Conservation (phyloP, 2,113 vertebrate genomes). For the Lamprologus lemairii region DNA sequence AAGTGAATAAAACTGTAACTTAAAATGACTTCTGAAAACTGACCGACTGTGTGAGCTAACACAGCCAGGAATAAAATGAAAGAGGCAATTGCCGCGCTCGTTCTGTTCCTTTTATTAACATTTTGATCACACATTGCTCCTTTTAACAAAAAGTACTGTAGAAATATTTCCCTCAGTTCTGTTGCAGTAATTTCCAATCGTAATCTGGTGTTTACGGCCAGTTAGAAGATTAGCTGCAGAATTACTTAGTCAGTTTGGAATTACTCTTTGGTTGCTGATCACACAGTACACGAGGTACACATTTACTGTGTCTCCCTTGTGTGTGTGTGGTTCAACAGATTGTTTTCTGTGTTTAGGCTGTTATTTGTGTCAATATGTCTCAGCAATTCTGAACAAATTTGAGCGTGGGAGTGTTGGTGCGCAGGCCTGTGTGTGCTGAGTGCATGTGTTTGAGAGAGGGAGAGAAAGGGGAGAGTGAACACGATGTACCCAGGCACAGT, state of each 20-base stretch:
- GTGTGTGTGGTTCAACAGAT: neutral
- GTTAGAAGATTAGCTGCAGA: neutral
- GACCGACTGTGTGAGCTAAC: neutral
- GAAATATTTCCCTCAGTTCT: neutral
- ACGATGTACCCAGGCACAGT: constrained; percentile 65
- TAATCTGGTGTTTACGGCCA: neutral
- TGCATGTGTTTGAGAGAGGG: neutral
- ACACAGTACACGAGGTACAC: neutral
- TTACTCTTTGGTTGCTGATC: neutral
- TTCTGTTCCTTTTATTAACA: neutral
- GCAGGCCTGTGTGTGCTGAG: neutral
- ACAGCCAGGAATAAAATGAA: neutral
- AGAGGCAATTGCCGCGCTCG: accelerated
- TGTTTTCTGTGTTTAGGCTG: constrained; percentile 26
- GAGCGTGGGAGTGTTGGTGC: constrained; percentile 18
- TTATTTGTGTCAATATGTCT: constrained; percentile 42
- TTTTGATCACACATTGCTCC: neutral
- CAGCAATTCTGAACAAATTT: neutral
- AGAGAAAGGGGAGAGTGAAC: constrained; percentile 53
- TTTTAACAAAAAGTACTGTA: neutral
- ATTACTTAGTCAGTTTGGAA: neutral
- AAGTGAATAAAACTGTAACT: neutral
- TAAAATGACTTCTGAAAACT: neutral
- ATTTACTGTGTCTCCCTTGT: neutral
- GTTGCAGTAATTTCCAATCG: neutral